Evolutionary conservation across 2,113 vertebrate genomes (phyloP).

Genomic region (Marmota flaviventris): DNA sequence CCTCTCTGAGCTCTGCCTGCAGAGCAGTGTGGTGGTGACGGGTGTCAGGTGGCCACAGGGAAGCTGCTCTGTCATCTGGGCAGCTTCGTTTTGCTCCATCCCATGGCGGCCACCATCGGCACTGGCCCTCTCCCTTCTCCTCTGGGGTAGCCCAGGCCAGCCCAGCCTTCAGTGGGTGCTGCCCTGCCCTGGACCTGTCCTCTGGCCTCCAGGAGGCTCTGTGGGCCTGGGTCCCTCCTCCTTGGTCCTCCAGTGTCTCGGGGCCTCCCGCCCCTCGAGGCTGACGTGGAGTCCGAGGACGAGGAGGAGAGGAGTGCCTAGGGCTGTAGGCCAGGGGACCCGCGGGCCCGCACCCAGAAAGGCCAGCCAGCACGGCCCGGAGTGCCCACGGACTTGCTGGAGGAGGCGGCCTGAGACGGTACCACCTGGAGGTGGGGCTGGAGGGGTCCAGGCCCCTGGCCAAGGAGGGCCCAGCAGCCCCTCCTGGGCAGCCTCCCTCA

Average conservation of each 20-base stretch:
- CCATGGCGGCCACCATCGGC: accelerated
- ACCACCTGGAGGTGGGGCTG: too few species aligned
- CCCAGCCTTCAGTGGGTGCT: accelerated
- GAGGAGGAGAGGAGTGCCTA: too few species aligned
- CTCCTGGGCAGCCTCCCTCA: too few species aligned
- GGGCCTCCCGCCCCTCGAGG: accelerated
- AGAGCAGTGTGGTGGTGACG: too few species aligned
- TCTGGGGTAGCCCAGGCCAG: not conserved
- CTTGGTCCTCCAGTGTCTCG: not conserved
- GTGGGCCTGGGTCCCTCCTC: not conserved
- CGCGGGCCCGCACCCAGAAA: not conserved
- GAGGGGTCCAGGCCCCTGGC: not conserved
- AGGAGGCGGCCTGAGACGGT: not conserved
- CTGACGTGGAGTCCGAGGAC: not conserved
- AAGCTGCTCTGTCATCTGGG: too few species aligned
- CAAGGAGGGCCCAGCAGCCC: not conserved
- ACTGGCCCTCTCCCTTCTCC: too few species aligned
- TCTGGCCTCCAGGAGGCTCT: not conserved
- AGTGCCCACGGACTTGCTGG: not conserved
- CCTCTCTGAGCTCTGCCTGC: too few species aligned
- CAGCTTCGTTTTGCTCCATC: not conserved
- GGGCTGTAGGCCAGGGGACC: too few species aligned
- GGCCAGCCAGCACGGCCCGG: too few species aligned
- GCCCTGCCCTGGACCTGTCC: too few species aligned
- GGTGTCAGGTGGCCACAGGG: too few species aligned